These are phyloP conservation scores for Diachasma alloeum DNA, from an alignment of 1,140 invertebrate genomes.

Conservation along the genomic window DNA sequence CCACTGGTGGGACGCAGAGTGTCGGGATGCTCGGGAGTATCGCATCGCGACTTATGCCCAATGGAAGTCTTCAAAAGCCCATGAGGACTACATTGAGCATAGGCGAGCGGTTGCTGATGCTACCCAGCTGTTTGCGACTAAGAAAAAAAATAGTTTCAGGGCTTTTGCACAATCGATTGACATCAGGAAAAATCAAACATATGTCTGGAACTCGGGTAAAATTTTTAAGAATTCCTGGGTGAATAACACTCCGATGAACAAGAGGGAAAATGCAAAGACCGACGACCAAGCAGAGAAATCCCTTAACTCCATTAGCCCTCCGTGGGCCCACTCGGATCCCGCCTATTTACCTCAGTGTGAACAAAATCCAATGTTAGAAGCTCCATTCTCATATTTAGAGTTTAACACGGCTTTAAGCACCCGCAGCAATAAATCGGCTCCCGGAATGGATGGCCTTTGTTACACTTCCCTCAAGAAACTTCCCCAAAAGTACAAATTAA, in stretches of 20 bases:
- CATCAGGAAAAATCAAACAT: neutral
- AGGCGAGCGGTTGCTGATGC: too few relatives aligned
- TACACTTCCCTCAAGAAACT: neutral
- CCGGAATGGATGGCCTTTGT: constrained; percentile 6
- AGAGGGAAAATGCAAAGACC: neutral
- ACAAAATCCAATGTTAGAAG: neutral
- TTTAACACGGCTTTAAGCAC: constrained; percentile 11
- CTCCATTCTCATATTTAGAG: neutral
- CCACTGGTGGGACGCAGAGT: too few relatives aligned
- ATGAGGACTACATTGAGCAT: too few relatives aligned
- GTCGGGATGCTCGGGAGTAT: too few relatives aligned
- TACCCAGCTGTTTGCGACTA: too few relatives aligned
- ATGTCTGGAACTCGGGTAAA: neutral
- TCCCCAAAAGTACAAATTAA: constrained; percentile 1
- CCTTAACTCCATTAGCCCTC: neutral
- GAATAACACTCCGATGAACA: neutral
- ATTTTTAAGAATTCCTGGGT: neutral
- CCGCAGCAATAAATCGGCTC: neutral
- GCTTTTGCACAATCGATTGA: neutral
- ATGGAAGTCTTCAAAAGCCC: too few relatives aligned
- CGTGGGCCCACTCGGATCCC: neutral
- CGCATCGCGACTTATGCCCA: too few relatives aligned
- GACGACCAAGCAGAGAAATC: too few relatives aligned
- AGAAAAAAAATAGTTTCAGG: neutral
- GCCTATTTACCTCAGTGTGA: neutral